These are phyloP conservation scores for Arctopsyche grandis DNA, from an alignment of 1,140 invertebrate species.

Conservation along the genomic window DNA sequence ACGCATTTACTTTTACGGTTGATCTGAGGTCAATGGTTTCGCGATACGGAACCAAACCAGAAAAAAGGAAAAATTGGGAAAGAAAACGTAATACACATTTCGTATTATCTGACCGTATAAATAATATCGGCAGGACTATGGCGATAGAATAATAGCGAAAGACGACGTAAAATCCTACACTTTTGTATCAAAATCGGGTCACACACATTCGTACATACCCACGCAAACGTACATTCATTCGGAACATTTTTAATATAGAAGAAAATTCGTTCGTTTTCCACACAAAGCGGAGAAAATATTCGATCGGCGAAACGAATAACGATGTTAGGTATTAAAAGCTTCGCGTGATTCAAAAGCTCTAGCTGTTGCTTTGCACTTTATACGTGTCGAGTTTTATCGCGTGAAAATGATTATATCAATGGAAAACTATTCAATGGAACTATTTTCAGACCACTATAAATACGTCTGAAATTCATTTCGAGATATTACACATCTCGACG, in stretches of 20 bases:
- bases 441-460: background rate
- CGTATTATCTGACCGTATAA: slow-evolving; percentile 32
- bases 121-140: slow-evolving; percentile 23
- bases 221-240: background rate
- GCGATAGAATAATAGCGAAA: slow-evolving; percentile 10
- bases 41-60: slow-evolving; percentile 3
- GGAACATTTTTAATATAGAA: background rate
- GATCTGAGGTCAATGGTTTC: slow-evolving; percentile 41
- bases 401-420: slow-evolving; percentile 21
- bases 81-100: slow-evolving; percentile 30
- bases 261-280: background rate
- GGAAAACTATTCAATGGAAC: background rate
- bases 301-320: background rate
- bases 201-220: background rate
- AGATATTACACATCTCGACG: too few relatives aligned
- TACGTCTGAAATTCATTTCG: background rate
- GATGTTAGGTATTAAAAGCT: slow-evolving; percentile 5
- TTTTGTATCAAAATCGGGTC: slow-evolving; percentile 17
- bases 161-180: background rate
- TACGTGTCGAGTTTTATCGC: slow-evolving; percentile 1
- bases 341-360: slow-evolving; percentile 16
- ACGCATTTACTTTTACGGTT: slow-evolving; percentile 40
- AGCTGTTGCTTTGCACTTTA: background rate
- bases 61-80: background rate
- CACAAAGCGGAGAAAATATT: background rate